Conservation (phyloP, 92 coral and sea anemone genomes). For the Epizoanthus stellaris region DNA sequence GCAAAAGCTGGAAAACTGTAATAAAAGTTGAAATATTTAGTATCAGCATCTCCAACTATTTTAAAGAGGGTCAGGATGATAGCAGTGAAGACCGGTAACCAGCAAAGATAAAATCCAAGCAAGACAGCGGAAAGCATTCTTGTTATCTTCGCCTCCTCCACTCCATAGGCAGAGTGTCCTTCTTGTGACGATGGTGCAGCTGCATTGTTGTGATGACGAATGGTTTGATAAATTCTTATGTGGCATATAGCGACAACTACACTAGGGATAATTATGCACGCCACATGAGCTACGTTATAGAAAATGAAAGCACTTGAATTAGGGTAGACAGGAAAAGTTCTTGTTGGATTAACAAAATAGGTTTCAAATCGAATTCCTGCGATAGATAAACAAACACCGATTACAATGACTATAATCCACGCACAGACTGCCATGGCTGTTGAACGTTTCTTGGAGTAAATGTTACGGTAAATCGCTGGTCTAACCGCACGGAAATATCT, state of each 20-base stretch:
- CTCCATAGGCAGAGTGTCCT: not conserved
- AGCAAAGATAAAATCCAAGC: not conserved
- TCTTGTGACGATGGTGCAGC: not conserved
- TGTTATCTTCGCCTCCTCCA: constrained; percentile 1
- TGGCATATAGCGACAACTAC: not conserved
- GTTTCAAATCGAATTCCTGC: too few species aligned
- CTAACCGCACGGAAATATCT: too few species aligned
- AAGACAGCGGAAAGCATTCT: not conserved
- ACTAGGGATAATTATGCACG: too few species aligned
- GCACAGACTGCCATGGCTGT: too few species aligned
- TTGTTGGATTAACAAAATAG: too few species aligned
- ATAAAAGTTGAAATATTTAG: not conserved
- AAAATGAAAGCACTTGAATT: too few species aligned
- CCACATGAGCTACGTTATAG: too few species aligned
- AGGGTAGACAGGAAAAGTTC: too few species aligned
- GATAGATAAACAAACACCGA: too few species aligned
- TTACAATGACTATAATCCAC: too few species aligned
- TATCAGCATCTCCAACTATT: not conserved
- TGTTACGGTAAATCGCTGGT: too few species aligned
- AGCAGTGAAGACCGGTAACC: not conserved
- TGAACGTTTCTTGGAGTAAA: too few species aligned
- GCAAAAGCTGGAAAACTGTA: not conserved
- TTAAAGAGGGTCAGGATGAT: not conserved
- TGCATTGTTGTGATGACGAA: not conserved
- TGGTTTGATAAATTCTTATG: not conserved